phyloP scores from a whole-genome alignment of 2,113 vertebrate species.

The Aramus guarauna region DNA sequence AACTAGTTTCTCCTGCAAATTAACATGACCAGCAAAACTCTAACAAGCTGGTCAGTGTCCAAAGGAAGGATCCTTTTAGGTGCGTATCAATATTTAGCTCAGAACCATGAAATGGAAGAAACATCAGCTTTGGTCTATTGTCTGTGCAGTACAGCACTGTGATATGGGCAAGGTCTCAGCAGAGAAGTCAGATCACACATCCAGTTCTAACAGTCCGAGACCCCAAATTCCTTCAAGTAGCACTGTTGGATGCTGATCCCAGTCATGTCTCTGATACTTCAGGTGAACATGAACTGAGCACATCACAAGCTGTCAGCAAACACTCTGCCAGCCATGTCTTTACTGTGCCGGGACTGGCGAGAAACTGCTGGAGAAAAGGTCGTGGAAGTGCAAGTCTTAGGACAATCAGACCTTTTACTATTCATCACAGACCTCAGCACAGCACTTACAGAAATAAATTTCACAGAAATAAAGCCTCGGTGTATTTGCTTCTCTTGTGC shows the following conservation, averaged over 20 bases:
- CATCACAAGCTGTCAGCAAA: constrained; percentile 47
- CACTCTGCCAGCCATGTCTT: constrained; percentile 8
- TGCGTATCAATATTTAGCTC: not conserved
- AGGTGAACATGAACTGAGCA: not conserved
- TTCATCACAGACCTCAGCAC: constrained; percentile 57
- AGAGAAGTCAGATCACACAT: constrained; percentile 20
- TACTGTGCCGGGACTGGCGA: not conserved
- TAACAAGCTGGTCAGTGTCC: not conserved
- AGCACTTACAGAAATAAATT: not conserved
- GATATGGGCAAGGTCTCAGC: constrained; percentile 31
- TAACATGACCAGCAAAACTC: not conserved
- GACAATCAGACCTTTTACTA: constrained; percentile 62
- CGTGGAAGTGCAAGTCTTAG: not conserved
- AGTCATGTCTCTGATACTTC: not conserved
- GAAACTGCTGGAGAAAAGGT: constrained; percentile 44
- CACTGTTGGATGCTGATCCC: constrained; percentile 26
- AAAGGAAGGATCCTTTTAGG: not conserved
- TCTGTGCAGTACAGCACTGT: not conserved
- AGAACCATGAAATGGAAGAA: not conserved
- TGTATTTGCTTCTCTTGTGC: not conserved
- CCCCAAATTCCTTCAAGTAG: constrained; percentile 7
- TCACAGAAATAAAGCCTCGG: not conserved
- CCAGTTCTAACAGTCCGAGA: not conserved
- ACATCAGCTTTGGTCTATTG: not conserved
- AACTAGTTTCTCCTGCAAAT: not conserved